These are phyloP conservation scores for Athalia rosae DNA, from an alignment of 2,888 invertebrate species.

Conservation along the genomic window DNA sequence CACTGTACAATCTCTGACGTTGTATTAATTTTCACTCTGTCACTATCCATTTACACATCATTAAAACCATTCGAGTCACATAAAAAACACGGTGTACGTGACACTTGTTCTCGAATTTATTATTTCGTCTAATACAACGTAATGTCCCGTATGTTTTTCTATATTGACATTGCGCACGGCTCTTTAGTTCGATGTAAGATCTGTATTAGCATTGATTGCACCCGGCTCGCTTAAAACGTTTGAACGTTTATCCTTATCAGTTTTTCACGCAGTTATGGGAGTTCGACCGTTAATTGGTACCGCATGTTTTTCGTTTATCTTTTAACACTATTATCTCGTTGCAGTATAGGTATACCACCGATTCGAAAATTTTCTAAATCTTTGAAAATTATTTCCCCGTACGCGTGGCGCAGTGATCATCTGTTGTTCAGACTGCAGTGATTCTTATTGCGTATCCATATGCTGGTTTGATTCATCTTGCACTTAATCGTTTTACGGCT, in stretches of 20 bases:
- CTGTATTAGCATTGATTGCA: slow-evolving; percentile 17
- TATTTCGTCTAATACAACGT: not conserved
- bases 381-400: too few relatives aligned
- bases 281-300: not conserved
- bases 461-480: too few relatives aligned
- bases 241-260: slow-evolving; percentile 18
- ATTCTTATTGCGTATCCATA: too few relatives aligned
- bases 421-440: too few relatives aligned
- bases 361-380: too few relatives aligned
- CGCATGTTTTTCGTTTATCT: not conserved
- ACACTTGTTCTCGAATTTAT: not conserved
- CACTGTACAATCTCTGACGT: not conserved
- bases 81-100: too few relatives aligned
- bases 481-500: too few relatives aligned
- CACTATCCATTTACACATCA: too few relatives aligned
- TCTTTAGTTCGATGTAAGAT: slow-evolving; percentile 6
- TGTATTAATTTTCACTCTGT: too few relatives aligned
- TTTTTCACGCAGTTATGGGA: not conserved
- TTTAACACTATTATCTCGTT: not conserved
- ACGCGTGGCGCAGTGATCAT: too few relatives aligned
- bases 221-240: not conserved
- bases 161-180: slow-evolving; percentile 42
- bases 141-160: not conserved
- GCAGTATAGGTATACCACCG: too few relatives aligned
- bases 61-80: too few relatives aligned